Evolutionary conservation across 1,140 invertebrate species (phyloP), one percentile per base, ranked within the genome.

Genomic region (Diprion similis): DNA sequence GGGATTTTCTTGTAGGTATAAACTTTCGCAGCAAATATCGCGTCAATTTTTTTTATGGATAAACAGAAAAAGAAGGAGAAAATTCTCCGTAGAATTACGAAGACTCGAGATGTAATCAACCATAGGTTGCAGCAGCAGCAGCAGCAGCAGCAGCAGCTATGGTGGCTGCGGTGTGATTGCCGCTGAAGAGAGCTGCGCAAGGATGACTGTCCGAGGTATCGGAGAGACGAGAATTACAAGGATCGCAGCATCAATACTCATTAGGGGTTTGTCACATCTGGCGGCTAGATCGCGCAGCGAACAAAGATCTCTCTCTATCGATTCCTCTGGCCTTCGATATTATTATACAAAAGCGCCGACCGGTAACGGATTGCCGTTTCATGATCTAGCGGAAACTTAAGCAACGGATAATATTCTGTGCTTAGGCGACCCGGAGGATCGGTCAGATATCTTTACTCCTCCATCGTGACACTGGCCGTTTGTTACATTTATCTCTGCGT

Each of bases 331-430:
- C 24, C 24, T 37, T 37, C 24, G 24, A 37, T 37, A 37, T 37
- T 37, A 37, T 37, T 37, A 37, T 37, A 37, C 24, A 37, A 37
- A 37, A 37, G 24, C 68, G 76, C 73, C 51, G 51, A 74, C 78
- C 73, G 66, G 76, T 83, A 83, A 83, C 80, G 75, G 77, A 82
- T 84, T 80, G 80, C 71, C 75, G 65, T 64, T 51, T 72, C 19
- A 76, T 84, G 82, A 84, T 71, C 79, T 66, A 78, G 81, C 81
- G 81, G 73, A 70, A 81, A 73, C 74, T 64, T 24, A 10, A 68
- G 37, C 48, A 64, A 37, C 51, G 59, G 59, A 75, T 71, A 72
- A 78, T 73, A 68, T 71, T 71, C 37, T 8, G 19, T 19, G 18
- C 59, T 37, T 3, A 1, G 24, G 24, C 24, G 24, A 37, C 24